phyloP scores from a whole-genome alignment of 2,797 vertebrate genomes.

The Sebastes reedi region DNA sequence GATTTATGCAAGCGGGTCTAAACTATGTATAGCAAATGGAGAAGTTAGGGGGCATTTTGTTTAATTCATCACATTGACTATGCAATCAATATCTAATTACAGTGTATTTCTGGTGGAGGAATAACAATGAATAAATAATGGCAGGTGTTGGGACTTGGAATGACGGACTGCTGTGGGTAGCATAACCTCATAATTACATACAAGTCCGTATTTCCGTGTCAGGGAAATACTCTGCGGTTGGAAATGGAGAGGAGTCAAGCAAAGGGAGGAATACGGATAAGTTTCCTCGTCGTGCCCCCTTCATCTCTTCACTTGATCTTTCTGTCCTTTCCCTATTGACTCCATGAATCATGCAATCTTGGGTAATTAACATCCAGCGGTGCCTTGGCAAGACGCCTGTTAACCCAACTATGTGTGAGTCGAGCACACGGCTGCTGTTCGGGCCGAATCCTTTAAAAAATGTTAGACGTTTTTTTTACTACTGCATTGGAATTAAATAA shows the following conservation, averaged over 20 bases:
- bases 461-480: not conserved
- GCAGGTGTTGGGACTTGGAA: constrained; percentile 73
- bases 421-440: constrained; percentile 12
- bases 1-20: constrained; percentile 60
- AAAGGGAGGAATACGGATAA: constrained; percentile 59
- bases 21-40: constrained; percentile 69
- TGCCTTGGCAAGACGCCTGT: constrained; percentile 43
- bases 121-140: constrained; percentile 85
- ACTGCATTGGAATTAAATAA: constrained; percentile 10
- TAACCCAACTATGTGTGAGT: constrained; percentile 15
- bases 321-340: constrained; percentile 66
- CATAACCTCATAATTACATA: constrained; percentile 84
- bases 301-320: constrained; percentile 62
- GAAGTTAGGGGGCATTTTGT: constrained; percentile 77
- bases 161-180: constrained; percentile 76
- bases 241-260: constrained; percentile 74
- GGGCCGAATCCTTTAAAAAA: constrained; percentile 4
- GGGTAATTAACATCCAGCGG: constrained; percentile 64
- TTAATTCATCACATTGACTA: constrained; percentile 83
- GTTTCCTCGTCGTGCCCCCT: constrained; percentile 61
- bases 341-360: constrained; percentile 67
- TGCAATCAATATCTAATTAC: constrained; percentile 84
- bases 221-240: constrained; percentile 78
- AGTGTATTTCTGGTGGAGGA: constrained; percentile 81
- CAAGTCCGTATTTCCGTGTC: constrained; percentile 83